A percentile compares a stretch with the other conserved stretches of the same genome.
These are phyloP conservation scores for Melolontha melolontha DNA, from an alignment of 2,888 invertebrate genomes.

Conservation along the genomic window DNA sequence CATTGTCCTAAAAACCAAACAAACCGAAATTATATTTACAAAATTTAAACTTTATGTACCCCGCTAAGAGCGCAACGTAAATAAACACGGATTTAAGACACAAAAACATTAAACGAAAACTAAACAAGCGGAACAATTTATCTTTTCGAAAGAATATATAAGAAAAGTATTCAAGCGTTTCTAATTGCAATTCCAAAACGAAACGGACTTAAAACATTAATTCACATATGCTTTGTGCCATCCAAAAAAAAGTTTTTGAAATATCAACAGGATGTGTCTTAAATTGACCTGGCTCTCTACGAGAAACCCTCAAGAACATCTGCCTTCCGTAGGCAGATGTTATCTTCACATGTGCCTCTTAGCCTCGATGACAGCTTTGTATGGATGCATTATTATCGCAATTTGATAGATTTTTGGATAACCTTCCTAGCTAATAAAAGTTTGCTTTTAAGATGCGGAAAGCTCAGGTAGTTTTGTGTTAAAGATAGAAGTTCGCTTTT, in stretches of 20 bases:
- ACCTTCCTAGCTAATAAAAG: not conserved
- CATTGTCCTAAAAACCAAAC: no score
- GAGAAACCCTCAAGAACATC: slow-evolving; percentile 24
- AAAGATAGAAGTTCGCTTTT: no score
- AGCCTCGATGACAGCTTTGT: slow-evolving; percentile 25
- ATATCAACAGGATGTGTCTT: slow-evolving; percentile 24
- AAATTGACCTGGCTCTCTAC: slow-evolving; percentile 20
- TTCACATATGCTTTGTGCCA: not conserved
- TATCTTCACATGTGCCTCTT: slow-evolving; percentile 37
- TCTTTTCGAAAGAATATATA: no score
- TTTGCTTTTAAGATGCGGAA: not conserved
- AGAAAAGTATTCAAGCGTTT: no score
- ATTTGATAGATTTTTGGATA: not conserved
- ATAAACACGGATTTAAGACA: no score
- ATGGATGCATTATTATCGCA: slow-evolving; percentile 2
- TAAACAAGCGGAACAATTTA: no score
- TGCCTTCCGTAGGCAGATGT: slow-evolving; percentile 29
- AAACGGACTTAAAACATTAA: not conserved
- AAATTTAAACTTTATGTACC: no score
- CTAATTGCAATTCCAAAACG: no score
- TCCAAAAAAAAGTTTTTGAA: not conserved
- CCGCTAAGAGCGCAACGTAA: no score
- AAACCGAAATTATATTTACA: no score
- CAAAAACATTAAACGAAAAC: no score
- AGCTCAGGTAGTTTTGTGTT: no score